Evolutionary conservation across 2,797 vertebrate species (phyloP), one percentile per base, ranked within the genome.

Genomic region (Diceros bicornis): DNA sequence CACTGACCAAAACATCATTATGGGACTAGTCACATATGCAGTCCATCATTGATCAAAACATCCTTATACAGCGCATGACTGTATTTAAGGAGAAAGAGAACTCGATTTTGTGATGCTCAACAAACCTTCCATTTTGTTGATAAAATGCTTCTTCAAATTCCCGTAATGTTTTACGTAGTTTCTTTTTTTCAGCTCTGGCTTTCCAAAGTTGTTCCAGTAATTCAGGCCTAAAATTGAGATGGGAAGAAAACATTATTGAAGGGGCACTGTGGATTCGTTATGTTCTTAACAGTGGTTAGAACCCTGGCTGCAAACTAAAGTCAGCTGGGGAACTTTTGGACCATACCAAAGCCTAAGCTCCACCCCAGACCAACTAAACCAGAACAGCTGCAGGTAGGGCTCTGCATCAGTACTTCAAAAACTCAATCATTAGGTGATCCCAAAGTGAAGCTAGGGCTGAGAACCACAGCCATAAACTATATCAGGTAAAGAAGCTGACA

Each of bases 201-300:
- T 99, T 99, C 99, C 99, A 99, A 98, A 99, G 99, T 98, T 99
- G 99, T 98, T 99, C 99, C 98, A 99, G 98, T 98, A 99, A 99
- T 99, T 99, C 99, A 93, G 99, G 99, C 99, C 99, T 99, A 98
- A 95, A 98, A 97, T 97, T 96, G 37, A 85, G 98, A 96, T 52
- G 2, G 12, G 77, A 97, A 89, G 18, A 96, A 97, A 96, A 95
- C 41, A 91, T 92, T 72, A 97, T 1, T 89, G 12, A 95, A 93
- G 88, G 17, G 20, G 27, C 17, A 92, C 17, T 75, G 17, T 3
- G 95, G 69, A 87, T 69, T 91, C 47, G 79, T 44, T 83, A 66
- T 20, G 59, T 78, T 96, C 14, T 82, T 91, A 94, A 81, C 20
- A 92, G 34, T 71, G 50, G 25, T 89, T 91, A 16, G 78, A 94